Percentiles rank a stretch among this genome's conserved stretches.
phyloP scores from a whole-genome alignment of 2,888 invertebrate species.

The Toxonevra muliebris region DNA sequence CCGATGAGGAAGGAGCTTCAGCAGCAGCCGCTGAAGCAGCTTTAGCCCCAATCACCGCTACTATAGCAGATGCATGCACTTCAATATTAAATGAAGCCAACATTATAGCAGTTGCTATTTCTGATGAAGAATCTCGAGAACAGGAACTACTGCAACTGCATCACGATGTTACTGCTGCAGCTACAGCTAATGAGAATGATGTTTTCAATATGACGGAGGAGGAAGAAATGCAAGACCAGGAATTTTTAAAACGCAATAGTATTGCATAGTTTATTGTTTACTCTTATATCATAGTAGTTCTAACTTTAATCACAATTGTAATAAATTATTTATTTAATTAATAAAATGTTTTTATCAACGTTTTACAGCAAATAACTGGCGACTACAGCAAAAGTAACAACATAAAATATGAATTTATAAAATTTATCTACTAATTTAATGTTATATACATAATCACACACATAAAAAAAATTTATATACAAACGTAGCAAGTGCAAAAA shows the following conservation, averaged over 20 bases:
- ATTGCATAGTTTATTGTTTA: slow-evolving; percentile 30
- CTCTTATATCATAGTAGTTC: slow-evolving; percentile 9
- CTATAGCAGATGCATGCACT: too few relatives aligned
- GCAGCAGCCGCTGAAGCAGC: slow-evolving; percentile 26
- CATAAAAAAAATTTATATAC: too few relatives aligned
- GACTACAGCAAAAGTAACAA: background rate
- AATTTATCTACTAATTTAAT: too few relatives aligned
- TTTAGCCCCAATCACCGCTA: too few relatives aligned
- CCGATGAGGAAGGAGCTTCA: slow-evolving; percentile 51
- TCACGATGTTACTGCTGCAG: background rate
- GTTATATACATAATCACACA: too few relatives aligned
- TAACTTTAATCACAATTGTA: background rate
- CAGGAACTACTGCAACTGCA: too few relatives aligned
- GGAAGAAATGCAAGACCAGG: background rate
- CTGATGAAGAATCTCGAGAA: too few relatives aligned
- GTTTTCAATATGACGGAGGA: background rate
- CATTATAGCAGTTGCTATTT: too few relatives aligned
- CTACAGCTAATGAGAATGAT: background rate
- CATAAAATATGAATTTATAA: too few relatives aligned
- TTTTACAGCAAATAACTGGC: background rate
- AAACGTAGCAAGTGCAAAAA: too few relatives aligned
- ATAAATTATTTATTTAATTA: background rate
- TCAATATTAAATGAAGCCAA: too few relatives aligned
- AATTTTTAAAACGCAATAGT: slow-evolving; percentile 21
- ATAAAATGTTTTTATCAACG: background rate